Percentiles rank a stretch among this genome's conserved stretches.
These are phyloP conservation scores for Hirtodrosophila confusa DNA, from an alignment of 2,888 invertebrate genomes.

Conservation along the genomic window DNA sequence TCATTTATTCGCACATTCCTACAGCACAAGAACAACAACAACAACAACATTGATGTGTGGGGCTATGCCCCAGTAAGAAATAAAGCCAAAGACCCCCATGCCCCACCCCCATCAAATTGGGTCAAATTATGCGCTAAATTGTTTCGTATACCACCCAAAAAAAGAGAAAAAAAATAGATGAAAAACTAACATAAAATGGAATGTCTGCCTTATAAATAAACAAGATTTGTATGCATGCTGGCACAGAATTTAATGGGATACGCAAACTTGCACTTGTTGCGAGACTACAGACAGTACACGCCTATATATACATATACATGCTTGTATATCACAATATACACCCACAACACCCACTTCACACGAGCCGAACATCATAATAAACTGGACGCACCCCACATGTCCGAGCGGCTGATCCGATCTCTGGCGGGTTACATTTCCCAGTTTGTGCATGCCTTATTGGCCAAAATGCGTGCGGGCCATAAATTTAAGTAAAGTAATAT, in stretches of 20 bases:
- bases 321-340: slow-evolving; percentile 3
- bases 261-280: slow-evolving; percentile 72
- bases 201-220: slow-evolving; percentile 58
- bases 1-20: slow-evolving; percentile 63
- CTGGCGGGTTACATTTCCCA: slow-evolving; percentile 1
- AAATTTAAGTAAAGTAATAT: slow-evolving; percentile 16
- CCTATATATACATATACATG: neutral
- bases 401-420: slow-evolving; percentile 13
- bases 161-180: slow-evolving; percentile 16
- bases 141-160: slow-evolving; percentile 21
- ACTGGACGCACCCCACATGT: slow-evolving; percentile 18
- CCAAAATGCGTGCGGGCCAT: slow-evolving; percentile 41
- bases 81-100: slow-evolving; percentile 8
- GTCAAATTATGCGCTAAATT: slow-evolving; percentile 53
- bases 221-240: slow-evolving; percentile 48
- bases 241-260: slow-evolving; percentile 54
- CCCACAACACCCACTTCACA: slow-evolving; percentile 8
- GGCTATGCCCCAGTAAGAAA: slow-evolving; percentile 48
- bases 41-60: slow-evolving; percentile 25
- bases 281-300: slow-evolving; percentile 23
- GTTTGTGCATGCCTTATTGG: slow-evolving; percentile 29
- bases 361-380: slow-evolving; percentile 13
- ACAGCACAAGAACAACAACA: slow-evolving; percentile 4
- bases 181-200: slow-evolving; percentile 50
- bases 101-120: slow-evolving; percentile 21